Evolutionary conservation across 2,797 vertebrate species (phyloP).

Genomic region (Petrocephalus schoutedeni): DNA sequence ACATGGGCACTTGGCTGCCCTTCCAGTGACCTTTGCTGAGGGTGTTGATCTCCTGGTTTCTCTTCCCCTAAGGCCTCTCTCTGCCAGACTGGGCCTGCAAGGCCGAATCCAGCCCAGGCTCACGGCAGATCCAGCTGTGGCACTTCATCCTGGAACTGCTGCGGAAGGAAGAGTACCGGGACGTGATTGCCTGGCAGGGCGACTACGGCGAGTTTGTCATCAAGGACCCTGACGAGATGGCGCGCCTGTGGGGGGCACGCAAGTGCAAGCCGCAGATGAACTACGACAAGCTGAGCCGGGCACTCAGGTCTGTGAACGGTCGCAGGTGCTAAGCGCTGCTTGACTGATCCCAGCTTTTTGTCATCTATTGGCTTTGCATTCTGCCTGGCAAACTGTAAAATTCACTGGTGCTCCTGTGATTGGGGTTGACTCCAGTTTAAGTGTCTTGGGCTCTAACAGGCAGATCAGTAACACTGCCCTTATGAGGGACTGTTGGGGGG

Average conservation of each 20-base stretch:
- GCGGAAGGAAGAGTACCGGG: constrained; percentile 83
- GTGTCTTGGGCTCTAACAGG: background rate
- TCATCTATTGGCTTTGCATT: background rate
- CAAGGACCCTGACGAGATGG: constrained; percentile 88
- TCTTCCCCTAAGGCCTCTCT: constrained; percentile 68
- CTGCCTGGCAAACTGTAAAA: background rate
- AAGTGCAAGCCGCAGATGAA: constrained; percentile 94
- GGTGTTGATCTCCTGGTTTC: constrained; percentile 22
- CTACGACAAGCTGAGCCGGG: constrained; percentile 88
- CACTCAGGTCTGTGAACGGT: constrained; percentile 66
- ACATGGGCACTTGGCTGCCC: background rate
- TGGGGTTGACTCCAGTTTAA: background rate
- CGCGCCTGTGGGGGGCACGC: constrained; percentile 81
- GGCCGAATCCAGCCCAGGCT: constrained; percentile 84
- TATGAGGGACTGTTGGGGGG: background rate
- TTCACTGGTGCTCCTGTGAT: background rate
- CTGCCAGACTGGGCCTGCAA: constrained; percentile 93
- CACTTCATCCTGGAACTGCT: constrained; percentile 89
- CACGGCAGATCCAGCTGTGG: constrained; percentile 89
- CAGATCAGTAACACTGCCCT: background rate
- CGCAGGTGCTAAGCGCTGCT: constrained; percentile 25
- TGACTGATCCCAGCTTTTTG: background rate
- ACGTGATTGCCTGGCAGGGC: constrained; percentile 89
- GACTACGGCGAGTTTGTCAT: constrained; percentile 92
- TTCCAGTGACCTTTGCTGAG: background rate